phyloP scores from a whole-genome alignment of 2,888 invertebrate species.

The Clusia tigrina region DNA sequence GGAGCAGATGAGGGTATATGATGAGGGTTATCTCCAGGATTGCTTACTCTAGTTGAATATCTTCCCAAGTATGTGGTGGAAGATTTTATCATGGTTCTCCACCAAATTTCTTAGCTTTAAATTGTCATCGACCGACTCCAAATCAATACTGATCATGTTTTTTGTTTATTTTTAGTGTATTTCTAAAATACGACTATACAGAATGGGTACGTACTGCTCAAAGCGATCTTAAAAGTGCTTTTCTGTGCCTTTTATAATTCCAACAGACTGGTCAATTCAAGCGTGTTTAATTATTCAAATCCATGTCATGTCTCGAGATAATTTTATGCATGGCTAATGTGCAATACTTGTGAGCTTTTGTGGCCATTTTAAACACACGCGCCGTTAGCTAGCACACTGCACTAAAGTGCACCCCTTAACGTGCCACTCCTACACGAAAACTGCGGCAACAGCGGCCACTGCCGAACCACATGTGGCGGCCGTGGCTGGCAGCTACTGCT shows the following conservation, averaged over 20 bases:
- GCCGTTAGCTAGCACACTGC: neutral
- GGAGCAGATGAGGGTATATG: no score
- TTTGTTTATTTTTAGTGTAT: no score
- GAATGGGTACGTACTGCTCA: no score
- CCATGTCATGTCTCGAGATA: conserved; percentile 62
- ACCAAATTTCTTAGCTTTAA: no score
- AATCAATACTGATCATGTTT: no score
- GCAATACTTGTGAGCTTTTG: conserved; percentile 36
- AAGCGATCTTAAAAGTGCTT: no score
- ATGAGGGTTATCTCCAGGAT: no score
- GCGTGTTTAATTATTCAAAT: conserved; percentile 63
- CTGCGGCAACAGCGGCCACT: neutral
- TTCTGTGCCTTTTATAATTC: neutral
- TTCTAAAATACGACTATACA: no score
- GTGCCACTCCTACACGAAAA: conserved; percentile 2
- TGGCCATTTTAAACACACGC: neutral
- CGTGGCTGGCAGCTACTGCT: neutral
- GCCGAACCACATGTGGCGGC: conserved; percentile 17
- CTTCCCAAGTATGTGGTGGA: no score
- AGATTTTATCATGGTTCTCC: no score
- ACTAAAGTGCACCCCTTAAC: neutral
- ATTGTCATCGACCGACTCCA: no score
- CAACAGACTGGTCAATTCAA: conserved; percentile 10
- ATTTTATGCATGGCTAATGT: conserved; percentile 60
- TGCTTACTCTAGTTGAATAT: no score